A percentile compares a stretch with the other conserved stretches of the same genome.
phyloP scores from a whole-genome alignment of 2,797 vertebrate species.

The Salarias fasciatus region DNA sequence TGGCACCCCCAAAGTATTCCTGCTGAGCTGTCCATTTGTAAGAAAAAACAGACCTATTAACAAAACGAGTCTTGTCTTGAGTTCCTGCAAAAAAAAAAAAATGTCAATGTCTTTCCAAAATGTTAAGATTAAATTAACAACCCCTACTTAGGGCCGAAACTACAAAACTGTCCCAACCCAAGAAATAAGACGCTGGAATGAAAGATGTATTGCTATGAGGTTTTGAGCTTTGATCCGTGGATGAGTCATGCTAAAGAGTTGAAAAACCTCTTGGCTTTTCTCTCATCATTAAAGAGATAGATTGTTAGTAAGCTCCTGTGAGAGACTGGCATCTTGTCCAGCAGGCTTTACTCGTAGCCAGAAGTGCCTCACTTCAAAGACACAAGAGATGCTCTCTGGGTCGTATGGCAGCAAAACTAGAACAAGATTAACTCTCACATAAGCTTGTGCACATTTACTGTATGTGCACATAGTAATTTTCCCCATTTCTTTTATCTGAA shows the following conservation, averaged over 20 bases:
- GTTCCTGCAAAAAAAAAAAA: constrained; percentile 15
- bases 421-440: constrained; percentile 48
- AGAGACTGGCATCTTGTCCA: constrained; percentile 71
- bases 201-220: constrained; percentile 47
- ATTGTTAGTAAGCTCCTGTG: constrained; percentile 65
- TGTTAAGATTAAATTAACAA: constrained; percentile 41
- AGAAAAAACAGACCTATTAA: constrained; percentile 17
- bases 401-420: constrained; percentile 42
- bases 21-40: constrained; percentile 9
- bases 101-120: constrained; percentile 11
- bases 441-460: constrained; percentile 42
- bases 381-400: constrained; percentile 48
- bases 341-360: constrained; percentile 60
- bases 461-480: constrained; percentile 21
- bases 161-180: constrained; percentile 43
- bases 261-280: constrained; percentile 60
- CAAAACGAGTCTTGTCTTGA: constrained; percentile 14
- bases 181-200: constrained; percentile 38
- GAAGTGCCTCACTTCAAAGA: constrained; percentile 70
- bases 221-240: constrained; percentile 65
- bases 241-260: constrained; percentile 66
- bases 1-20: constrained; percentile 1
- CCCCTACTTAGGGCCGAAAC: constrained; percentile 38
- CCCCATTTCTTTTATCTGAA: constrained; percentile 5
- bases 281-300: constrained; percentile 71